Base-by-base conservation (phyloP, 1,140 invertebrate genomes). In the Cataglyphis hispanica region DNA sequence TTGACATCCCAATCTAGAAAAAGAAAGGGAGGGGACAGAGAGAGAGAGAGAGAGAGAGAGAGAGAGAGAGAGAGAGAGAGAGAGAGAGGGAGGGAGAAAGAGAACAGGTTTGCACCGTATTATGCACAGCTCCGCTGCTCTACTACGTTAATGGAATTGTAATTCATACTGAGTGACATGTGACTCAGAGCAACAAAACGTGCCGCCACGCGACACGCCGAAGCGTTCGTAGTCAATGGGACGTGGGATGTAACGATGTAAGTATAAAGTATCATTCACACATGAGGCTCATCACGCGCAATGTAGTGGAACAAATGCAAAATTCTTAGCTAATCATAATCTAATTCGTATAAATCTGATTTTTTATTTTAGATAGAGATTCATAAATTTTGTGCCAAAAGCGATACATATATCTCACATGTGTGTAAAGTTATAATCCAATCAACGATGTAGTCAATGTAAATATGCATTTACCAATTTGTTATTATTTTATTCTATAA, bases 91-190 rank as follows among this genome's bases (percentile, higher is more conserved):
- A 66, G 13, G 67, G n/a, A 2, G 11, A 40, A 50, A 56, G 34
- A 70, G 64, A 70, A 27, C 67, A 60, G 78, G 31, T 81, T 60
- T 60, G 37, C 40, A 46, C n/a, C 37, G 25, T 43, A 83, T 83
- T 83, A 83, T 83, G 78, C 78, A 83, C 53, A 83, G 78, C 37
- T 60, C 67, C 27, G 66, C 50, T 72, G 27, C 53, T 83, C 67
- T 60, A 60, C 67, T 74, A 60, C 84, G 77, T 89, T 93, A 93
- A 93, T 93, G 92, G 93, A 93, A 93, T 92, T 92, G 91, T 93
- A 93, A 93, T 93, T 93, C 91, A 81, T 80, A 76, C 63, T 56
- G 85, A 87, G 61, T 81, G 81, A 90, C 87, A 87, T 88, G 89
- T 90, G 90, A 87, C 64, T 91, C 87, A 92, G 89, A 72, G 70